Conservation (phyloP, 2,797 vertebrate genomes). For the Uromys caudimaculatus region DNA sequence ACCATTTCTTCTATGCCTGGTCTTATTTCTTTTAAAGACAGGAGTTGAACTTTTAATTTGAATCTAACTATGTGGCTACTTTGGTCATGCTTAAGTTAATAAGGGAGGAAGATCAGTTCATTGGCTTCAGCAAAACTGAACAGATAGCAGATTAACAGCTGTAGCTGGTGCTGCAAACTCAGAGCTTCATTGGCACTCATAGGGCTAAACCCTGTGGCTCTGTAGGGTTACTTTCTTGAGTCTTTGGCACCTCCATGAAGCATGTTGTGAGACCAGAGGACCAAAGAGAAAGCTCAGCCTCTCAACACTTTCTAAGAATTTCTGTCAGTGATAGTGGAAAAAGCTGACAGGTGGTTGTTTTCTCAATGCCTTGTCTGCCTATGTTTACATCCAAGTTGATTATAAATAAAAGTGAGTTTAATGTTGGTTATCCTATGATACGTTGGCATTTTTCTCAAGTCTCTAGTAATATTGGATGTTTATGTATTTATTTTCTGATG, state of each 20-base stretch:
- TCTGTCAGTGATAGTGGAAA: not conserved
- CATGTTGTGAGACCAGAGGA: not conserved
- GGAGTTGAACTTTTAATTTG: not conserved
- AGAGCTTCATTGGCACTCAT: fast-evolving
- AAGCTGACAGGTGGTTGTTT: not conserved
- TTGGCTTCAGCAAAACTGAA: slow-evolving; percentile 13
- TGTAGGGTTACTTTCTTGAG: not conserved
- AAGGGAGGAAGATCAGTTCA: not conserved
- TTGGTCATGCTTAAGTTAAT: not conserved
- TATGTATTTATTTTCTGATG: not conserved
- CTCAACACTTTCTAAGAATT: not conserved
- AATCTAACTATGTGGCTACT: not conserved
- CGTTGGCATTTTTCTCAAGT: not conserved
- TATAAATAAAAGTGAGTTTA: slow-evolving; percentile 12
- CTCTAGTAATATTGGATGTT: not conserved
- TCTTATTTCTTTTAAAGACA: not conserved
- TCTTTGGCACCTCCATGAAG: not conserved
- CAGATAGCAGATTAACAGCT: not conserved
- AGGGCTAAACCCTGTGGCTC: not conserved
- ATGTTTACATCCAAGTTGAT: slow-evolving; percentile 40
- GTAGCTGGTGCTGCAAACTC: not conserved
- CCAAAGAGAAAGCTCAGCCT: not conserved
- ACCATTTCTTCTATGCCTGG: not conserved
- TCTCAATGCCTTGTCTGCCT: not conserved
- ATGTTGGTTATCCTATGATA: not conserved